Base-by-base conservation (phyloP, 1,140 invertebrate genomes). In the Bombus waltoni region DNA sequence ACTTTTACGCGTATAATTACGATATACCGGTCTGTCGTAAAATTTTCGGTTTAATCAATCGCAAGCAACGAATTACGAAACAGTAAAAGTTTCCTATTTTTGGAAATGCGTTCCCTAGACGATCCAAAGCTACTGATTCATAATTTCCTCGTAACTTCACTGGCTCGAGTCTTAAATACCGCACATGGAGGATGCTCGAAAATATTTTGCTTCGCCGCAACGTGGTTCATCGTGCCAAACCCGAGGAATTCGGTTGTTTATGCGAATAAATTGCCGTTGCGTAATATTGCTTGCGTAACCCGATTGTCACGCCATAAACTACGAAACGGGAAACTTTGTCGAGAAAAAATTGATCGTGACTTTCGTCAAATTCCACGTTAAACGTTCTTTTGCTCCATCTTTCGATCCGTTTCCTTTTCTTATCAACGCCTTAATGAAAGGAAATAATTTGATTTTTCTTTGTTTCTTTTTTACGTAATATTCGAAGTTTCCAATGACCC, bases 181-280 rank as follows among this genome's bases (percentile, higher is more conserved):
- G 57, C 66, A 28, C 18, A 71, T 70, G 82, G 65, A 59, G 8
- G 75, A 47, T 59, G 47, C 57, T 40, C 75, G 83, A 85, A 65
- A 80, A 80, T 85, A 85, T 85, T 80, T 85, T 72, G 53, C 68
- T 42, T 72, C 68, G 0, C 42, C 42, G 47, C n/a, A 25, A 28
- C 18, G n/a, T 42, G 53, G 83, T 85, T 80, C 83, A 85, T 85
- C 83, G 76, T 85, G 83, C 83, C 76, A 85, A 85, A 25, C 13
- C 2, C 66, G 32, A 47, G 68, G 83, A 85, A 85, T 85, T 80
- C 83, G 57, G 66, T 73, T 85, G 83, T 85, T 85, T 85, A 80
- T 80, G 68, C 83, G 76, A 72, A 80, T 73, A 77, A 80, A 80
- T 22, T 18, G 47, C n/a, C 3, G 68, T 85, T 85, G 32, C 68